Conservation (phyloP, 2,888 invertebrate species). For the Rhorus exstirpatorius region DNA sequence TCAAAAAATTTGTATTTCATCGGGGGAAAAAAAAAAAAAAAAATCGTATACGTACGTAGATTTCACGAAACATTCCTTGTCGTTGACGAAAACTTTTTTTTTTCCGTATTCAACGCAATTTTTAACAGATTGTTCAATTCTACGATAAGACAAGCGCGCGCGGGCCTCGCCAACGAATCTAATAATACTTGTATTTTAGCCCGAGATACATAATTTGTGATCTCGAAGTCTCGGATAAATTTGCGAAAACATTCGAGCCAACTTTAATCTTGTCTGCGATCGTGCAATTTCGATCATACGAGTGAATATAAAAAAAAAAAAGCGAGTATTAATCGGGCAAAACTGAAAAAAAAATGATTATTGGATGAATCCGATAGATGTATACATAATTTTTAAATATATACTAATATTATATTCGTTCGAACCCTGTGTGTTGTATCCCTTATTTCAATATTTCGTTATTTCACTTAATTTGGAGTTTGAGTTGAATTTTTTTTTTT, state of each 20-base stretch:
- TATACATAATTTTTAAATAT: slow-evolving; percentile 54
- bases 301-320: too few relatives aligned
- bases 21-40: too few relatives aligned
- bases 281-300: neutral
- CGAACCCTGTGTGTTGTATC: slow-evolving; percentile 18
- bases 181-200: neutral
- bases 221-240: neutral
- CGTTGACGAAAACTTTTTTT: slow-evolving; percentile 23
- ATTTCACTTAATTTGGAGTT: too few relatives aligned
- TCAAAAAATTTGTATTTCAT: too few relatives aligned
- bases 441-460: neutral
- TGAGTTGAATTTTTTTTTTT: too few relatives aligned
- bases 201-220: neutral
- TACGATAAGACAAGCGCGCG: slow-evolving; percentile 10
- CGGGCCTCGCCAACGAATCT: slow-evolving; percentile 12
- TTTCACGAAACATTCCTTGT: slow-evolving; percentile 63
- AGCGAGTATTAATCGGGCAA: too few relatives aligned
- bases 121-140: slow-evolving; percentile 36
- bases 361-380: slow-evolving; percentile 4
- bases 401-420: slow-evolving; percentile 46
- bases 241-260: too few relatives aligned
- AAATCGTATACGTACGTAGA: slow-evolving; percentile 18
- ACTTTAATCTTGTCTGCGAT: too few relatives aligned
- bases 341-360: too few relatives aligned
- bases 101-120: slow-evolving; percentile 23